These are phyloP conservation scores for Lepidocyrtinus sp. DNA, from an alignment of 2,888 invertebrate species.

Conservation along the genomic window DNA sequence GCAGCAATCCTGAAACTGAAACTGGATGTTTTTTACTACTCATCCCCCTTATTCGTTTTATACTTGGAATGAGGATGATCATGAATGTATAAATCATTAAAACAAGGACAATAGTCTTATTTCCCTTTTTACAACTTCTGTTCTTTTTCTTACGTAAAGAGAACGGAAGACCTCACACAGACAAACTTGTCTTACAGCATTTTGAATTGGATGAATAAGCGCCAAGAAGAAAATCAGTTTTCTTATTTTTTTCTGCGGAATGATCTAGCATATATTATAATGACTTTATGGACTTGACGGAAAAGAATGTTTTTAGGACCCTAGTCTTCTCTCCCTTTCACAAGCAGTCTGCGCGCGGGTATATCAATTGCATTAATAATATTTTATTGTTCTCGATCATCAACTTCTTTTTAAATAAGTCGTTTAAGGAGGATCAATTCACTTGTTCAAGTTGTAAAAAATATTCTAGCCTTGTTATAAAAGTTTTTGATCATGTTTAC, in stretches of 20 bases:
- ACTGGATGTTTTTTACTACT: constrained; percentile 25
- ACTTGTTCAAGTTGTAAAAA: neutral
- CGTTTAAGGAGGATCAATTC: neutral
- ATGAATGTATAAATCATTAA: constrained; percentile 60
- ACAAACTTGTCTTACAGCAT: constrained; percentile 32
- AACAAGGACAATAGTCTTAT: constrained; percentile 50
- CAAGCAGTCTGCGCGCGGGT: neutral
- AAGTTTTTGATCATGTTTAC: neutral
- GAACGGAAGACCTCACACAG: constrained; percentile 52
- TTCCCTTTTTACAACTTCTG: constrained; percentile 22
- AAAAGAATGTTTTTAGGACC: constrained; percentile 22
- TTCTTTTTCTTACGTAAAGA: constrained; percentile 13
- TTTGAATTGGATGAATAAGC: constrained; percentile 2
- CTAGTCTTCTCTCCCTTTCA: constrained; percentile 16
- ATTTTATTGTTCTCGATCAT: constrained; percentile 31
- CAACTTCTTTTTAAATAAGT: neutral
- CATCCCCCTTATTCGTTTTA: neutral
- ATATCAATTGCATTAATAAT: constrained; percentile 14
- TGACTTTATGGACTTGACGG: constrained; percentile 47
- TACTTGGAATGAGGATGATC: constrained; percentile 27
- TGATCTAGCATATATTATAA: constrained; percentile 21
- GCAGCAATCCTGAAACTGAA: constrained; percentile 32
- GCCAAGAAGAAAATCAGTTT: constrained; percentile 23
- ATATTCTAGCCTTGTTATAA: constrained; percentile 3
- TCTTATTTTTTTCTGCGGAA: constrained; percentile 26